These are phyloP conservation scores for Mya arenaria DNA, from an alignment of 1,140 invertebrate species.

Conservation along the genomic window DNA sequence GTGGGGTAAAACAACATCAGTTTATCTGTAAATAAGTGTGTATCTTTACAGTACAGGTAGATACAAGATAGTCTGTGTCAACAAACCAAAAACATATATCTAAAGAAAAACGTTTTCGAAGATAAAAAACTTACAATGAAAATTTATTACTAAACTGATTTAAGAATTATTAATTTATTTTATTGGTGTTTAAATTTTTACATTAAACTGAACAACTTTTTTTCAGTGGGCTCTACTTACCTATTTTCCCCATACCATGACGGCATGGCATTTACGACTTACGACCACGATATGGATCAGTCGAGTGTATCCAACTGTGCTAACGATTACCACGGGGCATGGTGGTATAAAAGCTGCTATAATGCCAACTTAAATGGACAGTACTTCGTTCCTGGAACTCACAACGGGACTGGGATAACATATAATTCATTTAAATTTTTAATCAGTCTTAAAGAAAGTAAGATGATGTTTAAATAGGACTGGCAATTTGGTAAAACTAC, in stretches of 20 bases:
- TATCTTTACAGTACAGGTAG: too few relatives aligned
- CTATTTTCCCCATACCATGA: background rate
- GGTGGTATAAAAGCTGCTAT: background rate
- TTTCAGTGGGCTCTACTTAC: background rate
- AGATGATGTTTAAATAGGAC: background rate
- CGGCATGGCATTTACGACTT: background rate
- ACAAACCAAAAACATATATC: too few relatives aligned
- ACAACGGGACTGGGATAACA: background rate
- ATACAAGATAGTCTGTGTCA: too few relatives aligned
- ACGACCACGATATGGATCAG: background rate
- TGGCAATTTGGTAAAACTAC: too few relatives aligned
- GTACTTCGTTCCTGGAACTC: background rate
- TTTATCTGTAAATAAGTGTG: too few relatives aligned
- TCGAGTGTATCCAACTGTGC: background rate
- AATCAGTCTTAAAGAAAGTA: background rate
- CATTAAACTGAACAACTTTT: too few relatives aligned
- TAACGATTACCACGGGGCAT: background rate
- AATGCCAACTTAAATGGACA: background rate
- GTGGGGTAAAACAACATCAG: too few relatives aligned
- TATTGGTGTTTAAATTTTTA: too few relatives aligned
- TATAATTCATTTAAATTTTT: background rate
- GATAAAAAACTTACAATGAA: too few relatives aligned
- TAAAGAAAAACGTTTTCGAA: too few relatives aligned
- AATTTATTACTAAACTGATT: too few relatives aligned
- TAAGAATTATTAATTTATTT: too few relatives aligned